These are phyloP conservation scores for Lineus longissimus DNA, from an alignment of 1,140 invertebrate genomes.

Conservation along the genomic window DNA sequence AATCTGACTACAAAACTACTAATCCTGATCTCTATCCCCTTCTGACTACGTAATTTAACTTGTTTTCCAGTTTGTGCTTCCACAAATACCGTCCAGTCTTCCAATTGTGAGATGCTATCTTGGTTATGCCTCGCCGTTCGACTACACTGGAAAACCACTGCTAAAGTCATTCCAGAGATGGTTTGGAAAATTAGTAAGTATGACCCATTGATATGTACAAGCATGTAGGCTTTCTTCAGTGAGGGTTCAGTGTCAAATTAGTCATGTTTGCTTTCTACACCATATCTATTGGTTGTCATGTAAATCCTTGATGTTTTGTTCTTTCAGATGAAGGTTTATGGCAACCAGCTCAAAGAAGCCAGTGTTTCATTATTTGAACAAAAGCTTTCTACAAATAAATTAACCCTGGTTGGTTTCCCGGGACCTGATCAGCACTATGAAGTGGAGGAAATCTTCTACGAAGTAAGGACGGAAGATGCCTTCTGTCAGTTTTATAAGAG, in stretches of 20 bases:
- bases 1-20: no score
- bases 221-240: neutral
- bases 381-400: neutral
- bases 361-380: slow-evolving; percentile 1
- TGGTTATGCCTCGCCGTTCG: slow-evolving; percentile 1
- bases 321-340: slow-evolving; percentile 3
- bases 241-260: no score
- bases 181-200: slow-evolving; percentile 3
- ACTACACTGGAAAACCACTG: neutral
- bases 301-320: no score
- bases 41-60: no score
- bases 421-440: slow-evolving; percentile 1
- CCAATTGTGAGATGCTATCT: slow-evolving; percentile 1
- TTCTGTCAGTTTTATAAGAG: neutral
- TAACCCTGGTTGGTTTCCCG: slow-evolving; percentile 3
- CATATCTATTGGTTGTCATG: no score
- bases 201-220: no score
- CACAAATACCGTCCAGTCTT: neutral
- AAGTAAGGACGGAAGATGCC: neutral
- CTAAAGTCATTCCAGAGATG: neutral
- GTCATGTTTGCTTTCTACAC: no score
- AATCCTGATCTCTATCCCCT: no score
- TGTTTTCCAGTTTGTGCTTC: neutral
- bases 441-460: neutral
- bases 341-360: slow-evolving; percentile 9